phyloP scores from a whole-genome alignment of 1,140 invertebrate species.

The Orchestia grillus region DNA sequence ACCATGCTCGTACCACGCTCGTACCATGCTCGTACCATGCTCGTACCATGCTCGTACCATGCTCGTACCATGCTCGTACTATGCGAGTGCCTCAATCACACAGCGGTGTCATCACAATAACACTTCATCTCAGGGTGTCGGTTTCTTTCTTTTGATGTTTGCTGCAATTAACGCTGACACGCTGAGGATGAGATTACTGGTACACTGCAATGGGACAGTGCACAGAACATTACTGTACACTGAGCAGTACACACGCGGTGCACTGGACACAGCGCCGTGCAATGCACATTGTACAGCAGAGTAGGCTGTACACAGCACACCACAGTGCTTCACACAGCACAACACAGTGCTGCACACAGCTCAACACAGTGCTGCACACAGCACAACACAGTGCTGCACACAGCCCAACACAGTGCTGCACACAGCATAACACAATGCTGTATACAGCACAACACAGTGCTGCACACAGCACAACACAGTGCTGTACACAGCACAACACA shows the following conservation, averaged over 20 bases:
- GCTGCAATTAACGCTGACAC: not conserved
- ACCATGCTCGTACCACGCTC: not conserved
- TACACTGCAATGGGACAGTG: too few species aligned
- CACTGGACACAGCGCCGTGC: too few species aligned
- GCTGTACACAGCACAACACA: not conserved
- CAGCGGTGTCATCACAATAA: not conserved
- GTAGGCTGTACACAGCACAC: too few species aligned
- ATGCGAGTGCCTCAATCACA: not conserved
- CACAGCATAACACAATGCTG: too few species aligned
- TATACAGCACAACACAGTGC: too few species aligned
- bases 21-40: not conserved
- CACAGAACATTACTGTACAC: too few species aligned
- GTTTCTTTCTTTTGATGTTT: not conserved
- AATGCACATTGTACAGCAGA: too few species aligned
- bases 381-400: not conserved
- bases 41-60: not conserved
- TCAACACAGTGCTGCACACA: not conserved
- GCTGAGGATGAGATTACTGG: too few species aligned
- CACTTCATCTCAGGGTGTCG: not conserved
- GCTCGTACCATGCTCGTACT: not conserved
- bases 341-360: not conserved
- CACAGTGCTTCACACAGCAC: too few species aligned
- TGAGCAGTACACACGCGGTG: too few species aligned
- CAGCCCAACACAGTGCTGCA: too few species aligned
- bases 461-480: too few species aligned